Evolutionary conservation across 2,888 invertebrate genomes (phyloP), one percentile per base, ranked within the genome.

Genomic region (Hybos culiciformis): DNA sequence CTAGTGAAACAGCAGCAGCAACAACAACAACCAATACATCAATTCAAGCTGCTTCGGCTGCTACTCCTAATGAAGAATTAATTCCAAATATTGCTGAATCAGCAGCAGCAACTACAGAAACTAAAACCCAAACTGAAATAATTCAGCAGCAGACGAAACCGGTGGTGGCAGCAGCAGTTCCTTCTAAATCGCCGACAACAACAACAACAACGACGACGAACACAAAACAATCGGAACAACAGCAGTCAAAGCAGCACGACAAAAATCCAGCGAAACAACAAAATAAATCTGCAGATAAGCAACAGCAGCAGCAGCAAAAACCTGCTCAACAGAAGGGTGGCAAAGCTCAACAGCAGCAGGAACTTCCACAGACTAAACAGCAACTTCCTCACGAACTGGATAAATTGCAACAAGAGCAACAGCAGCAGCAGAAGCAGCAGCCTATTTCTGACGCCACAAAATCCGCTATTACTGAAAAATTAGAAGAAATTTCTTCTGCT

Each of bases 381-480:
- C 19, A 42, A 29, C n/a, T 34, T 9, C 8, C 18, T 14, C 21
- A 2, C 11, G 4, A 32, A 31, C 23, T 17, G 18, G 41, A 37
- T n/a, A 24, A 21, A 17, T 14, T 12, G 15, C 15, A 37, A 17
- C 36, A 38, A n/a, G 41, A 41, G 12, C 44, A 39, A 9, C 31
- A 33, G 32, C 42, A 29, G 17, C n/a, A 43, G 9, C 21, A n/a
- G 6, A 19, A 11, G 5, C 37, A 29, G 2, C 39, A 37, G 15
- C 29, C 15, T 37, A 23, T 6, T 43, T 36, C 38, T 41, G 39
- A 4, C 39, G 9, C 31, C 53, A 50, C 40, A 29, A 48, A 49
- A 51, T 44, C 46, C 32, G 49, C 48, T 48, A 52, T 55, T 48
- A 53, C 39, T 38, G 38, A 32, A 37, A 37, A 46, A 44, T 9